phyloP scores from a whole-genome alignment of 2,888 invertebrate genomes.

The Anodontia alba region DNA sequence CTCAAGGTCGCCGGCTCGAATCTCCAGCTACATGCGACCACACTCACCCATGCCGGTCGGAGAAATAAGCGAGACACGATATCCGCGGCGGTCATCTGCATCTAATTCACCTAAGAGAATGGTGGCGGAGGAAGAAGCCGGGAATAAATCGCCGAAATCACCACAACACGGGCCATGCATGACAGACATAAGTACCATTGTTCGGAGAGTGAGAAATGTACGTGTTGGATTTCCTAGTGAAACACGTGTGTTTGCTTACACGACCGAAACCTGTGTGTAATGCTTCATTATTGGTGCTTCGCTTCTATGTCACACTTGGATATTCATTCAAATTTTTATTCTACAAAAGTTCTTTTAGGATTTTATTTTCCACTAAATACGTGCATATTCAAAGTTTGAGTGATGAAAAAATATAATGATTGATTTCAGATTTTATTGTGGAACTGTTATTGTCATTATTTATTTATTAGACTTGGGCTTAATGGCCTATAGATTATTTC shows the following conservation, averaged over 20 bases:
- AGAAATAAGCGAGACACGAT: neutral
- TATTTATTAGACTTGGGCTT: no score
- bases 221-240: slow-evolving; percentile 80
- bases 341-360: no score
- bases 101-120: slow-evolving; percentile 50
- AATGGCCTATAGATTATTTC: no score
- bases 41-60: slow-evolving; percentile 12
- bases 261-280: slow-evolving; percentile 74
- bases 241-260: slow-evolving; percentile 73
- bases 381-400: no score
- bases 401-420: no score
- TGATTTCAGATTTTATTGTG: no score
- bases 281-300: slow-evolving; percentile 1
- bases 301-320: slow-evolving; percentile 14
- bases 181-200: slow-evolving; percentile 77
- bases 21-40: slow-evolving; percentile 8
- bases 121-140: slow-evolving; percentile 47
- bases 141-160: slow-evolving; percentile 53
- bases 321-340: neutral
- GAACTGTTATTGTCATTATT: no score
- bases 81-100: slow-evolving; percentile 30
- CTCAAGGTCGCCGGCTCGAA: slow-evolving; percentile 17
- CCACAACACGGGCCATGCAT: slow-evolving; percentile 74
- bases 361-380: neutral
- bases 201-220: slow-evolving; percentile 80